Evolutionary conservation across 2,113 vertebrate genomes (phyloP).

Genomic region (Cettia cetti): DNA sequence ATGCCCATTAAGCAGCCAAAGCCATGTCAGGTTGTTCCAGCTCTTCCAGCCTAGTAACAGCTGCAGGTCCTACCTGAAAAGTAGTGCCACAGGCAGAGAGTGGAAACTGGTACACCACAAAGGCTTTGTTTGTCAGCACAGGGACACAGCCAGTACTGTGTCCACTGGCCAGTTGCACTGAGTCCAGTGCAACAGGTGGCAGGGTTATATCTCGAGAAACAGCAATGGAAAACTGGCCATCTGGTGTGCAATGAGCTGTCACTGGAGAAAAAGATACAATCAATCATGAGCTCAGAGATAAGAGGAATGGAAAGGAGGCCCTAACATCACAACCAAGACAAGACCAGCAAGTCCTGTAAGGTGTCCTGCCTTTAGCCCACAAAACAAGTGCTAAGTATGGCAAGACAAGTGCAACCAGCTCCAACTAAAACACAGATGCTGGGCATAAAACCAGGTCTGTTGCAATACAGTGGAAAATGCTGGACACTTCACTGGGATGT

Average conservation of each 20-base stretch:
- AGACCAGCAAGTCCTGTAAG: not conserved
- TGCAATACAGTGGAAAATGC: not conserved
- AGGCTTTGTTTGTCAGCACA: not conserved
- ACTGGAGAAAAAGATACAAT: not conserved
- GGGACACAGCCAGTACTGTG: slow-evolving; percentile 24
- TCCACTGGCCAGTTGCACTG: slow-evolving; percentile 26
- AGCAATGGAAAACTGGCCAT: slow-evolving; percentile 43
- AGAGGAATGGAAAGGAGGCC: not conserved
- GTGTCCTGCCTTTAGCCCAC: not conserved
- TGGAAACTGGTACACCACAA: slow-evolving; percentile 57
- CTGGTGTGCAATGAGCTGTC: slow-evolving; percentile 54
- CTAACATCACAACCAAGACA: not conserved
- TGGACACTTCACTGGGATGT: not conserved
- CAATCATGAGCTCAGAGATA: not conserved
- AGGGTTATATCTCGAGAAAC: slow-evolving; percentile 38
- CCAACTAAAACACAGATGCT: accelerated
- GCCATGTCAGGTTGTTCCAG: not conserved
- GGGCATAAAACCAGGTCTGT: not conserved
- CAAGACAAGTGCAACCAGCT: not conserved
- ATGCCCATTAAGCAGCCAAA: not conserved
- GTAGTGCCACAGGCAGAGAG: slow-evolving; percentile 65
- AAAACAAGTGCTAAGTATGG: not conserved
- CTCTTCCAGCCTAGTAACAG: not conserved
- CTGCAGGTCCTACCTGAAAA: slow-evolving; percentile 34
- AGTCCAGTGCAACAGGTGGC: slow-evolving; percentile 42